Evolutionary conservation across 1,140 invertebrate genomes (phyloP).

Genomic region (Halictus rubicundus): DNA sequence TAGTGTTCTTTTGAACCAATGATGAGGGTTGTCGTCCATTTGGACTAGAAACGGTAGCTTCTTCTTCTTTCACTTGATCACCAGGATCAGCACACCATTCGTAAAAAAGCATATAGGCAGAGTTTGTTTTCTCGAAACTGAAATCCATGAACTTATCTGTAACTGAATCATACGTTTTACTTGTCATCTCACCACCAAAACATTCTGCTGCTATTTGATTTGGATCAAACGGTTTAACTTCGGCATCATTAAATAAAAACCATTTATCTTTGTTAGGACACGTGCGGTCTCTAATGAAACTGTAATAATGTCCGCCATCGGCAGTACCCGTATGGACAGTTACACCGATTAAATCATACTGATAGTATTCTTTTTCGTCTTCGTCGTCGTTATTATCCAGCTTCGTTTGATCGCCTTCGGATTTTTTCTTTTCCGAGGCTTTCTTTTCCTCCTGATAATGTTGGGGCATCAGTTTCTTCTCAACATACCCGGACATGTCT

Average conservation of each 20-base stretch:
- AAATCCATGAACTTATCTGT: slow-evolving; percentile 99
- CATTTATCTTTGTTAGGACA: slow-evolving; percentile 90
- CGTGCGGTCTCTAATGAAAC: slow-evolving; percentile 94
- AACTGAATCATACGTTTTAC: slow-evolving; percentile 97
- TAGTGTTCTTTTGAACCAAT: slow-evolving; percentile 65
- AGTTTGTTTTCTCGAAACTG: slow-evolving; percentile 98
- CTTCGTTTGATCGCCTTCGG: slow-evolving; percentile 74
- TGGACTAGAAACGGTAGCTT: slow-evolving; percentile 77
- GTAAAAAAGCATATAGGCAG: slow-evolving; percentile 98
- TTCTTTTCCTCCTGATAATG: slow-evolving; percentile 86
- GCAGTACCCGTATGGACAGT: slow-evolving; percentile 98
- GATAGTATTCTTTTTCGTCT: slow-evolving; percentile 83
- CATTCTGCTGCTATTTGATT: slow-evolving; percentile 96
- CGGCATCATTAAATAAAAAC: slow-evolving; percentile 97
- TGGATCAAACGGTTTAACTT: slow-evolving; percentile 97
- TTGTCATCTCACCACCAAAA: slow-evolving; percentile 98
- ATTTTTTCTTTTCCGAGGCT: slow-evolving; percentile 73
- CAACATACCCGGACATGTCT: slow-evolving; percentile 97
- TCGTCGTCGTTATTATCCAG: slow-evolving; percentile 67
- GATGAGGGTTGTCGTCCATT: slow-evolving; percentile 55
- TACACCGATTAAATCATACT: slow-evolving; percentile 96
- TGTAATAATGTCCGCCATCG: slow-evolving; percentile 98
- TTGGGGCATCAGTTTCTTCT: slow-evolving; percentile 94
- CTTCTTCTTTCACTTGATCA: slow-evolving; percentile 71
- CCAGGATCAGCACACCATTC: slow-evolving; percentile 84